phyloP scores from a whole-genome alignment of 2,888 invertebrate species.

The Troilus luridus region DNA sequence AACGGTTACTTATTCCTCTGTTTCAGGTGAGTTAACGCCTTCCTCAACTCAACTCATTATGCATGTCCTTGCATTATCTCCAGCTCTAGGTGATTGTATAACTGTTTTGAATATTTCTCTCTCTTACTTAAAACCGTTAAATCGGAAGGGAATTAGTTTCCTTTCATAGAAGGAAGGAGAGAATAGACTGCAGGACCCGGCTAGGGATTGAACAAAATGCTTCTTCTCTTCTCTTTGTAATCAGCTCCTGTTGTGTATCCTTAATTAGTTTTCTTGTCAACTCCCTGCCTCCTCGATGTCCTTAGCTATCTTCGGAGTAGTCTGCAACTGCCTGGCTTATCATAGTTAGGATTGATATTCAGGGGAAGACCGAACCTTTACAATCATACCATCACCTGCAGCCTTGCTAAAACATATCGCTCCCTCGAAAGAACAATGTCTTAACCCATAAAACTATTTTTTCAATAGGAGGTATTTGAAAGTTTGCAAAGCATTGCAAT shows the following conservation, averaged over 20 bases:
- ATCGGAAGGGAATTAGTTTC: conserved; percentile 20
- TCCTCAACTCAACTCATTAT: not conserved
- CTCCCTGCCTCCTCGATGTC: not conserved
- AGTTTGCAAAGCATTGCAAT: too few species aligned
- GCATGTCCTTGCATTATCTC: conserved; percentile 26
- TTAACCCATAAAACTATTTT: too few species aligned
- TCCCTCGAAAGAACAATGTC: too few species aligned
- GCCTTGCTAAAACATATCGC: too few species aligned
- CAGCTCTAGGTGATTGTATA: conserved; percentile 38
- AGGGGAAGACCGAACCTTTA: not conserved
- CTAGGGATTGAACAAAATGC: not conserved
- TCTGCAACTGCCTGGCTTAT: not conserved
- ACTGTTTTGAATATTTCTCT: conserved; percentile 34
- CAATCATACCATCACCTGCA: too few species aligned
- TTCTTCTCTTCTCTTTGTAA: not conserved
- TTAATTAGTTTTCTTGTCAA: conserved; percentile 43
- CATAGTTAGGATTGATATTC: not conserved
- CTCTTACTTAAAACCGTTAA: conserved; percentile 26
- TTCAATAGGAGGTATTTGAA: too few species aligned
- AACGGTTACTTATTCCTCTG: not conserved
- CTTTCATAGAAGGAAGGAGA: not conserved
- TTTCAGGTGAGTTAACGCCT: conserved; percentile 36
- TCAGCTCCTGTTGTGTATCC: conserved; percentile 16
- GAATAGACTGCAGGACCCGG: not conserved
- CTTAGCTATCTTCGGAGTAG: not conserved